Base-by-base conservation (phyloP, 92 coral and sea anemone species). In the Epizoanthus rinbou region DNA sequence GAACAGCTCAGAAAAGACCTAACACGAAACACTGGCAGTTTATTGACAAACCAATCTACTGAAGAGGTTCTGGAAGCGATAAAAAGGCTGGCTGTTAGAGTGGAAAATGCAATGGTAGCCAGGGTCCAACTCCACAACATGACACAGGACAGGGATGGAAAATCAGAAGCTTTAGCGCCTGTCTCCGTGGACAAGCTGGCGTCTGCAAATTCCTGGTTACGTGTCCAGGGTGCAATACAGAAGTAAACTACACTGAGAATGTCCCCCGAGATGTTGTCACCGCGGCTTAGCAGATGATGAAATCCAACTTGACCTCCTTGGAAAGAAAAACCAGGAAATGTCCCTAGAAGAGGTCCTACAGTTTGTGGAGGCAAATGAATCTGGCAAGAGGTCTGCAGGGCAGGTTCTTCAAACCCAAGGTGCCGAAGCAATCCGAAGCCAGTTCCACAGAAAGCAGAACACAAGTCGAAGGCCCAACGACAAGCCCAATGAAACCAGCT, bases 371-470 rank as follows among this genome's bases (percentile, higher is more conserved):
- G 91, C 85, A 2, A 89, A 91, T 62, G 90, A 89, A 56, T 67
- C 90, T n/a, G 91, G 93, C 0, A 92, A 85, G 65, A 21, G 91
- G 28, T 89, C 96, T 2, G 93, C 91, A 18, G 96, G 90, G 23
- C 85, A 75, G 23, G 87, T 92, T 5, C 73, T 80, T 35, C 76
- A 87, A 6, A 81, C 74, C 87, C 93, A 87, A 52, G 87, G 95
- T 2, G 88, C 83, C 0, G 82, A 85, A 10, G 91, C 89, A 4
- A 43, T 86, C 0, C 60, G 87, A 24, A 87, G 95, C 80, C 89
- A 82, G 18, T 86, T 87, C 81, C 84, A 84, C 37, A 22, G 47
- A 64, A 1, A 79, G 71, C 47, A 15, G 7, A 1, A 15, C 16
- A 5, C 9, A 17, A 24, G 41, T 11, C 6, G 71, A 65, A 8